Percentiles rank a stretch among this genome's conserved stretches.
phyloP scores from a whole-genome alignment of 2,888 invertebrate genomes.

The Zootermopsis nevadensis region DNA sequence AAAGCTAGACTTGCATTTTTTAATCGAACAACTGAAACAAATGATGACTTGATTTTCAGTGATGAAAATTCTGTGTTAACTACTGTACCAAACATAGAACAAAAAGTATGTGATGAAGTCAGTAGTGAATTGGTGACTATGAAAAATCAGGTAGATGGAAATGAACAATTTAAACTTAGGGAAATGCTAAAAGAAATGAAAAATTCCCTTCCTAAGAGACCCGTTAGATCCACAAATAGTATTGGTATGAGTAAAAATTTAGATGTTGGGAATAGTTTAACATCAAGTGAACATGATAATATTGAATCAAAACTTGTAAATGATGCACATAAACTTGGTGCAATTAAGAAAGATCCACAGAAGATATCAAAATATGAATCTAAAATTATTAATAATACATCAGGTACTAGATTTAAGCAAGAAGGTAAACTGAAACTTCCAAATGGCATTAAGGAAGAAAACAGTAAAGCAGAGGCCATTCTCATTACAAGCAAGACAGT shows the following conservation, averaged over 20 bases:
- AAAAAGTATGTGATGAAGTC: background rate
- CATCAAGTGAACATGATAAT: background rate
- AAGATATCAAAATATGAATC: slow-evolving; percentile 5
- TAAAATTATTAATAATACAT: background rate
- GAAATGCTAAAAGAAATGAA: slow-evolving; percentile 83
- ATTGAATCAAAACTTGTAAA: background rate
- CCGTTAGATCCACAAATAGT: slow-evolving; percentile 23
- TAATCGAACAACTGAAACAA: slow-evolving; percentile 50
- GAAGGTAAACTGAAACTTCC: slow-evolving; percentile 7
- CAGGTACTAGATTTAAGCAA: background rate
- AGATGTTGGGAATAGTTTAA: background rate
- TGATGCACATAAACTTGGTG: slow-evolving; percentile 47
- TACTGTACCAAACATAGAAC: background rate
- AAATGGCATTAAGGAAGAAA: slow-evolving; percentile 53
- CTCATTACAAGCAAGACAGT: slow-evolving; percentile 62
- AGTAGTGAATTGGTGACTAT: slow-evolving; percentile 22
- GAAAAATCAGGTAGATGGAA: slow-evolving; percentile 50
- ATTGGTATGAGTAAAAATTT: background rate
- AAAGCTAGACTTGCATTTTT: slow-evolving; percentile 62
- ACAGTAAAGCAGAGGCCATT: slow-evolving; percentile 60
- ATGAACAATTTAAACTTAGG: slow-evolving; percentile 64
- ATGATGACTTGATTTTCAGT: slow-evolving; percentile 12
- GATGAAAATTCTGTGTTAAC: background rate
- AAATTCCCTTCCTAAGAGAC: slow-evolving; percentile 75
- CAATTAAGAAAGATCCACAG: slow-evolving; percentile 50